phyloP scores from a whole-genome alignment of 2,797 vertebrate species.

The Anomalospiza imberbis region DNA sequence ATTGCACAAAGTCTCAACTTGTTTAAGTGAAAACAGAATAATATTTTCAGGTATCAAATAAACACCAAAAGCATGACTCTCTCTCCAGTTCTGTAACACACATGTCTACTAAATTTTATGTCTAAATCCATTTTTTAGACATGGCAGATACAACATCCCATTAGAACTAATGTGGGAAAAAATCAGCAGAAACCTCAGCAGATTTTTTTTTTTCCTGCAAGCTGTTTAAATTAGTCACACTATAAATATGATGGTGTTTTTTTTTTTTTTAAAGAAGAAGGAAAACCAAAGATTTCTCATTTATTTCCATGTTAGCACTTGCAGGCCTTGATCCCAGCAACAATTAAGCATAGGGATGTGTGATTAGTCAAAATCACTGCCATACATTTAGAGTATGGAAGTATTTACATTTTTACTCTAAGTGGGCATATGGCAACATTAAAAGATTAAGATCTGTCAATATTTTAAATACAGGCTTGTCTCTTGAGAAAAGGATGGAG shows the following conservation, averaged over 20 bases:
- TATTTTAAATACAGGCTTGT: background rate
- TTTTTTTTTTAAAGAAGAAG: rapidly evolving
- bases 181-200: background rate
- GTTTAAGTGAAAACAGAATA: background rate
- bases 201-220: background rate
- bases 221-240: background rate
- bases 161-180: background rate
- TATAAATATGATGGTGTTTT: background rate
- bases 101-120: background rate
- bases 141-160: background rate
- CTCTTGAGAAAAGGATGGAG: background rate
- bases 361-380: background rate
- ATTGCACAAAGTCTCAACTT: background rate
- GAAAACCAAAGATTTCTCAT: background rate
- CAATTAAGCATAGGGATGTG: background rate
- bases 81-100: background rate
- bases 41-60: background rate
- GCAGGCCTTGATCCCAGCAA: background rate
- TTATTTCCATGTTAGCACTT: background rate
- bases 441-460: background rate
- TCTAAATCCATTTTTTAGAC: background rate
- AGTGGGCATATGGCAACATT: conserved; percentile 14
- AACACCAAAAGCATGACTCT: background rate
- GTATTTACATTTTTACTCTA: background rate
- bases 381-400: background rate